These are phyloP conservation scores for Solenopsis invicta DNA, from an alignment of 1,140 invertebrate genomes.

Conservation along the genomic window DNA sequence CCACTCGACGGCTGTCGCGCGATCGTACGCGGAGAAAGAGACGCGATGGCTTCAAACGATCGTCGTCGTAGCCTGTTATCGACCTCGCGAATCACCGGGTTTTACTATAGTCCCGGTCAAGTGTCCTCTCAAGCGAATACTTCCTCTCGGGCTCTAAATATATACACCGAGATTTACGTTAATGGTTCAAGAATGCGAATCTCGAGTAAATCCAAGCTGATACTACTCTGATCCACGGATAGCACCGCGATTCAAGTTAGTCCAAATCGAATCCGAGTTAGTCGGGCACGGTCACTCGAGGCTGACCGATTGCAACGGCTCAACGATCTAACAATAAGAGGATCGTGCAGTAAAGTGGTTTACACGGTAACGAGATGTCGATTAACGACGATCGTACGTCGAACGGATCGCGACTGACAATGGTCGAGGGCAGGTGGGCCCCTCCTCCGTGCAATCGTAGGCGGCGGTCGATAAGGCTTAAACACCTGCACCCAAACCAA, in stretches of 20 bases:
- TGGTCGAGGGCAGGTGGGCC: background rate
- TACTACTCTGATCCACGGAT: background rate
- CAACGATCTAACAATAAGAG: background rate
- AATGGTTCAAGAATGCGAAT: background rate
- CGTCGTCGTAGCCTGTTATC: background rate
- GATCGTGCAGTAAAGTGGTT: background rate
- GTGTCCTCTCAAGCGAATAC: background rate
- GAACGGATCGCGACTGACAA: background rate
- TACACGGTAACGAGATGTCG: conserved; percentile 13
- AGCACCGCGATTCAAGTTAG: background rate
- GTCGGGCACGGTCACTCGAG: background rate
- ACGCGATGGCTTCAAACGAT: conserved; percentile 37
- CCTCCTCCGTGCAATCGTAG: background rate
- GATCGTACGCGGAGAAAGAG: background rate
- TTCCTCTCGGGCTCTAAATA: background rate
- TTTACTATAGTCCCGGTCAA: background rate
- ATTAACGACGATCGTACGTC: conserved; percentile 5
- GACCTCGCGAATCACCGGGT: conserved; percentile 30
- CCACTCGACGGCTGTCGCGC: background rate
- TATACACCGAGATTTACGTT: background rate
- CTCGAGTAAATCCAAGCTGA: background rate
- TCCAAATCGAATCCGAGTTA: background rate
- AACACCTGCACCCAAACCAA: conserved; percentile 39
- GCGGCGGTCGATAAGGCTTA: conserved; percentile 50
- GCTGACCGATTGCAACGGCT: background rate